Evolutionary conservation across 1,140 invertebrate genomes (phyloP), one percentile per base, ranked within the genome.

Genomic region (Glomeris maerens): DNA sequence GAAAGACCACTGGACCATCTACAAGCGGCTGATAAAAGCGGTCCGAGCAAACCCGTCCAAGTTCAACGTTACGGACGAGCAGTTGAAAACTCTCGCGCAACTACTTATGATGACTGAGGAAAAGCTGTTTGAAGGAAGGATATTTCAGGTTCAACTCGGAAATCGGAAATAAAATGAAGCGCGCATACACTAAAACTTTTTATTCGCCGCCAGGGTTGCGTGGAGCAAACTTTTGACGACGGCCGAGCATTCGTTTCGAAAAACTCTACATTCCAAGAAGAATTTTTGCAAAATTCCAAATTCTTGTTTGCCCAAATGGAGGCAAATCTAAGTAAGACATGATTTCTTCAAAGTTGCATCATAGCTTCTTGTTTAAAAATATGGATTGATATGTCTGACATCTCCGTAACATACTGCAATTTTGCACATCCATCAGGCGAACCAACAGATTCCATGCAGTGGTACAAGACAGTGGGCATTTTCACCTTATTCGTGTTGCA

Each of bases 401-500:
- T n/a, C n/a, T n/a, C n/a, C n/a, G 52, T 55, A 38, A 38, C 51
- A 57, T 47, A 47, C 44, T 27, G 21, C 22, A 42, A 49, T 52
- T 42, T 28, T 41, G 52, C 20, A 42, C 40, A 21, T 25, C 20
- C 58, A 57, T 3, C 45, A 72, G 70, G 69, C 27, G 68, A 70
- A 49, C n/a, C 40, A 2, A 64, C 63, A 52, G 68, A 71, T 56
- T 60, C 47, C 69, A 72, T 65, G 66, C 72, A 60, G 62, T 61
- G 56, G 66, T 73, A 57, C 52, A 75, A 75, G 57, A 81, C 80
- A 68, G 75, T 87, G 20, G 78, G 79, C 62, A 64, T 81, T 1
- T 84, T 81, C 68, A 70, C 77, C 22, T 67, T 87, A 1, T 78
- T 79, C 65, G 77, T 83, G 2, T 68, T 90, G 20, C 74, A 78